Evolutionary conservation across 92 coral and sea anemone genomes (phyloP).

Genomic region (Porites divaricata): DNA sequence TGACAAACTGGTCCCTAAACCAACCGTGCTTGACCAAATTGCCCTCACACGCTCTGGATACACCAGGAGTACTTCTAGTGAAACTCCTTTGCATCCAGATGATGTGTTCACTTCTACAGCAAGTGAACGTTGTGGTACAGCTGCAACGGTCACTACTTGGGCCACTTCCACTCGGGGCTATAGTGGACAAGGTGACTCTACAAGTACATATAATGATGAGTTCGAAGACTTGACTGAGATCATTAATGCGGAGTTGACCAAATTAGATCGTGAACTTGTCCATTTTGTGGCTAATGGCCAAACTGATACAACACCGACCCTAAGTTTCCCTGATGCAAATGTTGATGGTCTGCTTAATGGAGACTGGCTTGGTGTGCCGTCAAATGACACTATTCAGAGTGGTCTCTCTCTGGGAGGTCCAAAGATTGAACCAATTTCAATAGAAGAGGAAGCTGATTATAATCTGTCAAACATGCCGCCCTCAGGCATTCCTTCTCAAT

Average conservation of each 20-base stretch:
- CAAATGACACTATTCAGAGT: conserved; percentile 32
- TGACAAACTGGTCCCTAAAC: conserved; percentile 73
- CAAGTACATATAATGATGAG: conserved; percentile 27
- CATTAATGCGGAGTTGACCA: conserved; percentile 59
- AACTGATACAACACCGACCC: not conserved
- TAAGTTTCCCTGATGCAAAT: conserved; percentile 18
- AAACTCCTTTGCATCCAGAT: conserved; percentile 3
- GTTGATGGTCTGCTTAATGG: conserved; percentile 8
- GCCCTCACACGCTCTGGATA: conserved; percentile 75
- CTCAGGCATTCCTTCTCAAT: not conserved
- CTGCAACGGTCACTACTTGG: conserved; percentile 2
- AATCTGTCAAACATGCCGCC: not conserved
- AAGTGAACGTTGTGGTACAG: conserved; percentile 9
- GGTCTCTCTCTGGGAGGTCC: conserved; percentile 21
- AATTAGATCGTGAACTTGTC: conserved; percentile 59
- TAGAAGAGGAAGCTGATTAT: conserved; percentile 8
- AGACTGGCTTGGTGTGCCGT: not conserved
- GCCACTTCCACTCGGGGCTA: not conserved
- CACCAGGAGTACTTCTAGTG: not conserved
- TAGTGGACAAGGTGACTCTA: conserved; percentile 22
- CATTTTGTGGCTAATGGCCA: conserved; percentile 64
- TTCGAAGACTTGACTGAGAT: conserved; percentile 50
- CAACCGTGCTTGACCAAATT: conserved; percentile 63
- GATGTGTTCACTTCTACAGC: conserved; percentile 50
- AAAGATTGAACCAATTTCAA: conserved; percentile 52